Conservation (phyloP, 2,888 invertebrate species). For the Ptilodon capucinus region DNA sequence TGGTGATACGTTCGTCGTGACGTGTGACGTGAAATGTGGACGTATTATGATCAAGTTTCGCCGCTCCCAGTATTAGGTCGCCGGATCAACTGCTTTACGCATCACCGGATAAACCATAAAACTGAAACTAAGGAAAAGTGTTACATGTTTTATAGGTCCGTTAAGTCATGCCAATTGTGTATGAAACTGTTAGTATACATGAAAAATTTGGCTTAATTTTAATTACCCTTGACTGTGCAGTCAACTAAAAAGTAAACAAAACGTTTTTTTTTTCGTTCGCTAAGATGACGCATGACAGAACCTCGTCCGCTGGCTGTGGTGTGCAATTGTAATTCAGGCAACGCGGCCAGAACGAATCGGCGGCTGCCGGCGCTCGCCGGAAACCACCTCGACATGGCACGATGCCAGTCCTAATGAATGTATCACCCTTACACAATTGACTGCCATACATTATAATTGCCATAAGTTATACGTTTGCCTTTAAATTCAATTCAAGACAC, state of each 20-base stretch:
- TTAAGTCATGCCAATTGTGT: not conserved
- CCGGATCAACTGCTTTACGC: not conserved
- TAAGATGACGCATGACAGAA: slow-evolving; percentile 62
- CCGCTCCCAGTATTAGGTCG: not conserved
- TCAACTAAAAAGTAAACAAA: slow-evolving; percentile 2
- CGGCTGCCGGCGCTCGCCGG: slow-evolving; percentile 62
- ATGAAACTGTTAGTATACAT: not conserved
- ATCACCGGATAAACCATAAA: not conserved
- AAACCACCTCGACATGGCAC: slow-evolving; percentile 69
- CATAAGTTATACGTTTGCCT: slow-evolving; percentile 23
- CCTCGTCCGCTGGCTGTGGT: slow-evolving; percentile 57
- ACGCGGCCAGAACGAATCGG: slow-evolving; percentile 64
- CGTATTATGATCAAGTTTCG: not conserved
- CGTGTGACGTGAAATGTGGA: too few species aligned
- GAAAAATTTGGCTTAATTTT: not conserved
- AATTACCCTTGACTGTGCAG: not conserved
- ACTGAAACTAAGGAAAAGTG: not conserved
- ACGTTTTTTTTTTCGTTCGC: slow-evolving; percentile 10
- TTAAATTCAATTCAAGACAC: slow-evolving; percentile 21
- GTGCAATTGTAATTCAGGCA: slow-evolving; percentile 66
- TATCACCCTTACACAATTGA: slow-evolving; percentile 54
- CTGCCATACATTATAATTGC: slow-evolving; percentile 38
- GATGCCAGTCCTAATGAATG: slow-evolving; percentile 65
- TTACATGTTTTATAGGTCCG: not conserved
- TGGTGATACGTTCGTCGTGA: too few species aligned